Base-by-base conservation (phyloP, 1,140 invertebrate species). In the Liolophura sinensis region DNA sequence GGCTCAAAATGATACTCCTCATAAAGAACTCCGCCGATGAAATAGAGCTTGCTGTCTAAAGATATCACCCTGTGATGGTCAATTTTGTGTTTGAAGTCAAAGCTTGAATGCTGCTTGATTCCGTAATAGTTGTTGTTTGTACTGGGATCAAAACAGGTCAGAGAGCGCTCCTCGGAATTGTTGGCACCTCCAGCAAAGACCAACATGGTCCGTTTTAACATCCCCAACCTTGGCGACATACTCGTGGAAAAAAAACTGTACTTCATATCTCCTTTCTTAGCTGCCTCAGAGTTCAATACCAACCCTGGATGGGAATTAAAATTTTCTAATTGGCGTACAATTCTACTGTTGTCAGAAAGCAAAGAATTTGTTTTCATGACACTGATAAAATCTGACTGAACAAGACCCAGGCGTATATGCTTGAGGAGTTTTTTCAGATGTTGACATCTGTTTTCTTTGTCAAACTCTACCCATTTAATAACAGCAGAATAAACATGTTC, bases 11-110 rank as follows among this genome's bases (percentile, higher is more conserved):
- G 72, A 50, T 79, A 71, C 52, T 76, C 70, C n/a, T 78, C 75
- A 60, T 73, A 78, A 55, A 76, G 78, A 51, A 79, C 77, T 1
- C 79, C 79, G 50, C 79, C 79, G 46, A 80, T 25, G 22, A 78
- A 76, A 62, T 67, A 79, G 9, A 80, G 68, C 0, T 71, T 75
- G 20, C 75, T 60, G 11, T 69, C 50, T 12, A 67, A 69, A 1
- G 73, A 70, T 1, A 74, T 67, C 14, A 79, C 48, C 50, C 71
- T 60, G 58, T 69, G 79, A 64, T 67, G 72, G 51, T 79, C 77
- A 3, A 81, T 70, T 54, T 73, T 75, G 64, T 64, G 79, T 47
- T 77, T 75, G 60, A 74, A 74, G 67, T 81, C 79, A 68, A 79
- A 80, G 3, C 73, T 75, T 48, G 75, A 71, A 58, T 80, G 74